These are phyloP conservation scores for Alethe diademata DNA, from an alignment of 2,113 vertebrate genomes.

Conservation along the genomic window DNA sequence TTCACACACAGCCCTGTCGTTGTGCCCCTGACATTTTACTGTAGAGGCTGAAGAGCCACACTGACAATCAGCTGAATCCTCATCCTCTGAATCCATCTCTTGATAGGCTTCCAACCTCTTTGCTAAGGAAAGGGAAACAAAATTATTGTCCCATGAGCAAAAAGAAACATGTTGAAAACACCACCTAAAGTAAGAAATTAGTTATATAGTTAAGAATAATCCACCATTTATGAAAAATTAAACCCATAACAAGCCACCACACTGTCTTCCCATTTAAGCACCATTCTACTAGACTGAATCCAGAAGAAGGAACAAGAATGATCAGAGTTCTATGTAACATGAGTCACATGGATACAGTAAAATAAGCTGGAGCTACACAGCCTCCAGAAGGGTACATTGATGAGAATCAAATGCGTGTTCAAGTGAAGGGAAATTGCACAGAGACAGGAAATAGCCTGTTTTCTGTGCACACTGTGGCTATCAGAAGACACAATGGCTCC, in stretches of 20 bases:
- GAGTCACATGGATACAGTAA: background rate
- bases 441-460: background rate
- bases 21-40: constrained; percentile 50
- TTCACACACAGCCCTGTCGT: constrained; percentile 65
- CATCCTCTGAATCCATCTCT: constrained; percentile 64
- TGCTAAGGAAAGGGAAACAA: constrained; percentile 62
- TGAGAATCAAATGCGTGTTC: background rate
- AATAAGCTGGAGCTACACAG: background rate
- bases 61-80: background rate
- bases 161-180: background rate
- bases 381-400: background rate
- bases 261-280: background rate
- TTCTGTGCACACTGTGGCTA: background rate
- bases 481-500: background rate
- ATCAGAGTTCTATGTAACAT: background rate
- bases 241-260: background rate
- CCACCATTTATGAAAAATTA: background rate
- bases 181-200: background rate
- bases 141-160: background rate
- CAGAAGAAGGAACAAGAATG: background rate
- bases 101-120: constrained; percentile 84
- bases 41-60: constrained; percentile 41
- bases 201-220: background rate
- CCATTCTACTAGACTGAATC: background rate
- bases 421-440: background rate